Conservation (phyloP, 1,140 invertebrate genomes). For the Tetranychus urticae region DNA sequence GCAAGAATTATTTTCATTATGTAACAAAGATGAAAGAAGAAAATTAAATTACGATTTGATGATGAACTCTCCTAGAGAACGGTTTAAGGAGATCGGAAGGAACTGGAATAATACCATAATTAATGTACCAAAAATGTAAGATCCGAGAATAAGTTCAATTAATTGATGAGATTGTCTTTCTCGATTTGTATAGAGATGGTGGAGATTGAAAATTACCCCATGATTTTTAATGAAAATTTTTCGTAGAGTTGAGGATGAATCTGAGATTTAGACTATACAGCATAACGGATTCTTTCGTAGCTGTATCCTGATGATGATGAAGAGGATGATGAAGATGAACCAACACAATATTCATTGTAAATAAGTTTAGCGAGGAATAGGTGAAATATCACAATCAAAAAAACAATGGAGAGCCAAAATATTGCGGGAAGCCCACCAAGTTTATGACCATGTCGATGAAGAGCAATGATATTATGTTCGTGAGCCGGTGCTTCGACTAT, state of each 20-base stretch:
- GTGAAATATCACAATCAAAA: constrained; percentile 76
- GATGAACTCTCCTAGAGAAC: too few relatives aligned
- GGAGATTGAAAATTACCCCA: not conserved
- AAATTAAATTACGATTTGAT: too few relatives aligned
- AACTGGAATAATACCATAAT: too few relatives aligned
- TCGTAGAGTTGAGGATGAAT: too few relatives aligned
- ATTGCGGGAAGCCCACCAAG: constrained; percentile 66
- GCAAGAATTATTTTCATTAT: too few relatives aligned
- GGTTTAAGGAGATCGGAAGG: too few relatives aligned
- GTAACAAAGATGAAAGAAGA: too few relatives aligned
- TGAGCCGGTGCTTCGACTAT: constrained; percentile 72
- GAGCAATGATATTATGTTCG: constrained; percentile 66
- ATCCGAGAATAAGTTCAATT: too few relatives aligned
- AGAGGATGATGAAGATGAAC: not conserved
- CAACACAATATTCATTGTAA: constrained; percentile 21
- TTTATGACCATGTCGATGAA: constrained; percentile 74
- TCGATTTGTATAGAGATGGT: not conserved
- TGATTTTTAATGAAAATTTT: too few relatives aligned
- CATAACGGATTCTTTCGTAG: constrained; percentile 5
- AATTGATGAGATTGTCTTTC: not conserved
- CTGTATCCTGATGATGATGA: not conserved
- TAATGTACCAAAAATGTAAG: too few relatives aligned
- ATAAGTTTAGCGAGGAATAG: constrained; percentile 80
- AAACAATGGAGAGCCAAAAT: constrained; percentile 74
- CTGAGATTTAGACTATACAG: not conserved